These are phyloP conservation scores for Zaprionus capensis DNA, from an alignment of 1,140 invertebrate species.

Conservation along the genomic window DNA sequence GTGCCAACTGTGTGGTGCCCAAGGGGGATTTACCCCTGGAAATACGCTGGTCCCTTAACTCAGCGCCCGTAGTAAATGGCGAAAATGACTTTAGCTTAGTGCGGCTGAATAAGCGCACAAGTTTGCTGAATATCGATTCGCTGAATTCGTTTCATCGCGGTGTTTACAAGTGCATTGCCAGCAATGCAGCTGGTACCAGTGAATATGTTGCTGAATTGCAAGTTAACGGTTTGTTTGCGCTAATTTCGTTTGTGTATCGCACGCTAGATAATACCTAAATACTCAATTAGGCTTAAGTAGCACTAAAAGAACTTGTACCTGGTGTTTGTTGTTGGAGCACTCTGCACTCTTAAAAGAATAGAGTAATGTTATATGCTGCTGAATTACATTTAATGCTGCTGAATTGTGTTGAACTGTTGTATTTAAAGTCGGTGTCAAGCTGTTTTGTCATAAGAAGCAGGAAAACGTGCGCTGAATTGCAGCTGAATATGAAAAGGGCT, in stretches of 20 bases:
- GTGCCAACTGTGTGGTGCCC: conserved; percentile 85
- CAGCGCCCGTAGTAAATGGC: conserved; percentile 66
- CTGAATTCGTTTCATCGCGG: conserved; percentile 85
- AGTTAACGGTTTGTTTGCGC: conserved; percentile 86
- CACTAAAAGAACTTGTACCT: conserved; percentile 38
- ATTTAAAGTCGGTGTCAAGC: conserved; percentile 9
- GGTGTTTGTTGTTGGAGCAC: conserved; percentile 62
- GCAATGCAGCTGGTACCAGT: conserved; percentile 85
- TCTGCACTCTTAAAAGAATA: conserved; percentile 15
- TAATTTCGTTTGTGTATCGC: conserved; percentile 32
- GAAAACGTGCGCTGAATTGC: conserved; percentile 3
- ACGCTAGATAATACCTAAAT: conserved; percentile 47
- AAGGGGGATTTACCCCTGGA: conserved; percentile 86
- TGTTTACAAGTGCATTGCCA: conserved; percentile 86
- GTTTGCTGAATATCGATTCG: conserved; percentile 79
- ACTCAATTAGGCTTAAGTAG: conserved; percentile 37
- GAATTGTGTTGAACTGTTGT: conserved; percentile 1
- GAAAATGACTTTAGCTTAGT: conserved; percentile 73
- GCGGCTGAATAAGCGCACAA: conserved; percentile 69
- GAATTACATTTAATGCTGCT: conserved; percentile 20
- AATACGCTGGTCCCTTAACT: conserved; percentile 85
- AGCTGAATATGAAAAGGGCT: background rate
- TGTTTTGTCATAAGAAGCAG: conserved; percentile 1
- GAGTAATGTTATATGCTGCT: conserved; percentile 16
- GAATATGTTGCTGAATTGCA: conserved; percentile 85